Base-by-base conservation (phyloP, 92 coral and sea anemone species). In the Umimayanthus chanpuru region DNA sequence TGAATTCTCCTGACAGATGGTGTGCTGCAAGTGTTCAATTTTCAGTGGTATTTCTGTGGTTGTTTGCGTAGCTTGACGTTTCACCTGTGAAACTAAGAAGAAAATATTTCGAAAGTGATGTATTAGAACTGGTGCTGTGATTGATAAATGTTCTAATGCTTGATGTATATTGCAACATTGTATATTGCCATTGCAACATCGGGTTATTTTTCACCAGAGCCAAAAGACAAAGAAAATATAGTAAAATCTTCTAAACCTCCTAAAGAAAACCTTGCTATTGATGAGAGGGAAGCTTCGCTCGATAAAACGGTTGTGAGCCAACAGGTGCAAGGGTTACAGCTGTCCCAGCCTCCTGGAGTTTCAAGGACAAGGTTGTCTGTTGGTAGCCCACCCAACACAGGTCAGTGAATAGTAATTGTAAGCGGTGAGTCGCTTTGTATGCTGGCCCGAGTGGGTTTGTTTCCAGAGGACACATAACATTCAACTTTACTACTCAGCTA, bases 251-350 rank as follows among this genome's bases (percentile, higher is more conserved):
- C 43, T 30, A 6, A 23, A 10, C 56, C 50, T 38, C 55, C 20
- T n/a, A 81, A 81, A n/a, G 21, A 16, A 68, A 64, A 15, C 26
- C 44, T 80, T 65, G 4, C 49, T 44, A 38, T 25, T 15, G 21
- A 49, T 66, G 25, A 41, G 30, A 81, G 76, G 25, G 11, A 81
- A 65, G 61, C 11, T 18, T 61, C 67, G 67, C 3, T 12, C 67
- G 67, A 49, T 3, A 70, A 64, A 44, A 49, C 49, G 12, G 25
- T 23, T 38, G 15, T 81, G 49, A 81, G 58, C 58, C 85, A 38
- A 68, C 75, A 64, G 50, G 21, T 81, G 76, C 53, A 81, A 65
- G 58, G 56, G 32, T 28, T 81, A 21, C 86, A 81, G 28, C 14
- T 81, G 9, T 40, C 86, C 50, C 86, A 76, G 10, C 76, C 85